Percentiles rank a stretch among this genome's conserved stretches.
Conservation (phyloP, 2,113 vertebrate species). For the Narcine bancroftii region DNA sequence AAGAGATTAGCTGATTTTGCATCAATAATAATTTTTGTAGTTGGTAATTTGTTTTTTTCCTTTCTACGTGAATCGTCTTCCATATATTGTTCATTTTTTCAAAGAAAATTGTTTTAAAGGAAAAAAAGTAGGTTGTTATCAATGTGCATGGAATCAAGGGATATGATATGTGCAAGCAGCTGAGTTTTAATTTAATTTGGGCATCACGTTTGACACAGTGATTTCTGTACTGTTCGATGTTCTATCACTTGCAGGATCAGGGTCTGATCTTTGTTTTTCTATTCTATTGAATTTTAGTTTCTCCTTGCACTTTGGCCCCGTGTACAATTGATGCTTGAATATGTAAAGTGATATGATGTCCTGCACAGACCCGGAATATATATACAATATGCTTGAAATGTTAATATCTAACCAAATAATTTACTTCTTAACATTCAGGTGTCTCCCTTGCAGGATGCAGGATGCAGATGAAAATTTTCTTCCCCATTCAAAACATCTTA, state of each 20-base stretch:
- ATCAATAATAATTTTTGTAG: no score
- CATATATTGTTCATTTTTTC: no score
- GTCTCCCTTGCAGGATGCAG: neutral
- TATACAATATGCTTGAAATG: neutral
- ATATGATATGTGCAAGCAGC: no score
- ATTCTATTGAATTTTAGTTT: neutral
- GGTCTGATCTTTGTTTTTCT: neutral
- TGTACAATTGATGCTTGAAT: neutral
- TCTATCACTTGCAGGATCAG: neutral
- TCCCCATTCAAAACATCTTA: neutral
- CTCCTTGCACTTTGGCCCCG: neutral
- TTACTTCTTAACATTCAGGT: neutral
- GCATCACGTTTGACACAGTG: no score
- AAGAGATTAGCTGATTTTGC: no score
- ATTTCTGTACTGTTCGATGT: no score
- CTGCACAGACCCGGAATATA: neutral
- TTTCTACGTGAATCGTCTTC: no score
- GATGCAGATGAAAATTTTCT: neutral
- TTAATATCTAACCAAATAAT: neutral
- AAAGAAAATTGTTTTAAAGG: no score
- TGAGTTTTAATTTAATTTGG: no score
- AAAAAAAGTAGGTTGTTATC: no score
- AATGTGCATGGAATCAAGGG: no score
- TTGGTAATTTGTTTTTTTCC: no score
- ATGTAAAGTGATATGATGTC: neutral